Evolutionary conservation across 1,140 invertebrate species (phyloP), one percentile per base, ranked within the genome.

Genomic region (Drosophila miranda): DNA sequence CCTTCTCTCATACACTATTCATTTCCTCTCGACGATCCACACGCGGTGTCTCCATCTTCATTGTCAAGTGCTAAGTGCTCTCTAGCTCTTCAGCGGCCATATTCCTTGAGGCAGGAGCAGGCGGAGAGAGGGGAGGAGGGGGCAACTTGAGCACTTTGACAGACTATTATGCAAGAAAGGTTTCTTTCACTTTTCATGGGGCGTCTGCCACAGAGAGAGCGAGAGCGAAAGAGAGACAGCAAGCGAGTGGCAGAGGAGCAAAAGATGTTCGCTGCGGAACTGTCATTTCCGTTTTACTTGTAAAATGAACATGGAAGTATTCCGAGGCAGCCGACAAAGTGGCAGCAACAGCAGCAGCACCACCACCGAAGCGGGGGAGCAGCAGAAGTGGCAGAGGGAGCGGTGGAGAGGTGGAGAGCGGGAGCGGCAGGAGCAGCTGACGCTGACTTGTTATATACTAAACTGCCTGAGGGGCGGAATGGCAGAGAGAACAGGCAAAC

Each of bases 201-300:
- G 26, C 41, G 28, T 16, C 16, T 16, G 16, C 16, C 16, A n/a
- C 8, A 43, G 57, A 51, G 57, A 43, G 34, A 13, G 11, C 11
- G 42, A 23, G 23, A 28, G 11, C 11, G 42, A 23, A 16, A 28
- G 60, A 42, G 74, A 69, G 46, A 45, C 70, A 41, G 56, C 51
- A 34, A 34, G 41, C 23, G 56, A 43, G 69, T 42, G 52, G 61
- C 55, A 55, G 61, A 75, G 56, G 34, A 67, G 56, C 75, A 56
- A 87, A 87, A 82, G 82, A 87, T 87, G 78, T 87, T 87, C 86
- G 87, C 68, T 80, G 81, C 81, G 84, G 87, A 89, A 86, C 86
- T 89, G 86, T 89, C 86, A 89, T 89, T 89, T 89, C 86, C 86
- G 86, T 89, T 89, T 89, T 83, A 87, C 87, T 89, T 83, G 87